Conservation (phyloP, 2,888 invertebrate species). For the Chelonus formosanus region DNA sequence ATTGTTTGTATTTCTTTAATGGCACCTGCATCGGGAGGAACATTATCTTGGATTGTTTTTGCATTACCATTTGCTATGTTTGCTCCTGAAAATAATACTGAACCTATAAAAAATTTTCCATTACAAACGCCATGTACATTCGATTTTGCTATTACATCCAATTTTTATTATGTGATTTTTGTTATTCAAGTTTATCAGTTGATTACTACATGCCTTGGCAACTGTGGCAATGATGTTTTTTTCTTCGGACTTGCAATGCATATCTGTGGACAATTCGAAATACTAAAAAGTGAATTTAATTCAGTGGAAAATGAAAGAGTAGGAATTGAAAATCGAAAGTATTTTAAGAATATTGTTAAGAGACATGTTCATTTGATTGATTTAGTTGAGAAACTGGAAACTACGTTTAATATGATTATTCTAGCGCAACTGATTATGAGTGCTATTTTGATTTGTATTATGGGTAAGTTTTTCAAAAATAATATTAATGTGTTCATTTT, state of each 20-base stretch:
- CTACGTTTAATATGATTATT: slow-evolving; percentile 44
- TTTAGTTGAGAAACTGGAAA: slow-evolving; percentile 41
- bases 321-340: slow-evolving; percentile 9
- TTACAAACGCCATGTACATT: slow-evolving; percentile 42
- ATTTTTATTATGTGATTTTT: slow-evolving; percentile 40
- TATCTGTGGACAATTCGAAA: slow-evolving; percentile 56
- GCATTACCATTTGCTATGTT: slow-evolving; percentile 41
- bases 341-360: slow-evolving; percentile 31
- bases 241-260: slow-evolving; percentile 55
- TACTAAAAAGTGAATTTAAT: slow-evolving; percentile 47
- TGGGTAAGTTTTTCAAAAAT: slow-evolving; percentile 37
- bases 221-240: slow-evolving; percentile 51
- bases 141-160: slow-evolving; percentile 23
- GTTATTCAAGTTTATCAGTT: slow-evolving; percentile 46
- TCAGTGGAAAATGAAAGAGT: slow-evolving; percentile 33
- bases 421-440: slow-evolving; percentile 43
- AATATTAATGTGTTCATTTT: too few species aligned
- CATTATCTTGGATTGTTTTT: slow-evolving; percentile 42
- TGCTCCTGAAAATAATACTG: slow-evolving; percentile 35
- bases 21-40: slow-evolving; percentile 42
- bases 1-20: slow-evolving; percentile 45
- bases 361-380: slow-evolving; percentile 42
- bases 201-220: slow-evolving; percentile 41
- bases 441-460: slow-evolving; percentile 44
- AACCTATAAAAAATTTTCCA: slow-evolving; percentile 38